Conservation (phyloP, 2,888 invertebrate species). For the Boloria selene region DNA sequence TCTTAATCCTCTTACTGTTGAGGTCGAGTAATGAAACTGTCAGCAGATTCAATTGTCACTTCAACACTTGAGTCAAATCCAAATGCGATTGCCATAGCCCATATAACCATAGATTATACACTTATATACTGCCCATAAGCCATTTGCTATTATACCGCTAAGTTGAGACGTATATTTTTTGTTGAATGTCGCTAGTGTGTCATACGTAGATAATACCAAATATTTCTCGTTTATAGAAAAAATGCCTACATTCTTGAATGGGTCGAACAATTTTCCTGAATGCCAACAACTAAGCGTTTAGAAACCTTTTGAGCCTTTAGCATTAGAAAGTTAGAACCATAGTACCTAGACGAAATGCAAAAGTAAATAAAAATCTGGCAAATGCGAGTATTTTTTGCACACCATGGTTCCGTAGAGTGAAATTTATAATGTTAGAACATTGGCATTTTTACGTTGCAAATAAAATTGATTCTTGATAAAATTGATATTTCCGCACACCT, state of each 20-base stretch:
- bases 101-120: too few species aligned
- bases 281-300: slow-evolving; percentile 1
- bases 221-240: neutral
- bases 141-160: slow-evolving; percentile 54
- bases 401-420: too few species aligned
- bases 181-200: slow-evolving; percentile 8
- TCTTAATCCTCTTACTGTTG: slow-evolving; percentile 20
- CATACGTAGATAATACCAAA: neutral
- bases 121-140: too few species aligned
- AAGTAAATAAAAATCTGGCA: too few species aligned
- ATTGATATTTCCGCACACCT: too few species aligned
- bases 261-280: neutral
- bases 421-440: too few species aligned
- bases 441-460: too few species aligned
- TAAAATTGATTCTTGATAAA: too few species aligned
- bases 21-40: slow-evolving; percentile 50
- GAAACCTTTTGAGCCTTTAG: neutral
- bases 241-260: neutral
- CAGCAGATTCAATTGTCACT: slow-evolving; percentile 61
- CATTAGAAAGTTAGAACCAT: neutral
- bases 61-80: slow-evolving; percentile 30
- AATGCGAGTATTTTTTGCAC: too few species aligned
- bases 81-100: too few species aligned
- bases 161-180: slow-evolving; percentile 25
- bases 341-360: too few species aligned